phyloP scores from a whole-genome alignment of 2,797 vertebrate genomes.

The Tachyglossus aculeatus region DNA sequence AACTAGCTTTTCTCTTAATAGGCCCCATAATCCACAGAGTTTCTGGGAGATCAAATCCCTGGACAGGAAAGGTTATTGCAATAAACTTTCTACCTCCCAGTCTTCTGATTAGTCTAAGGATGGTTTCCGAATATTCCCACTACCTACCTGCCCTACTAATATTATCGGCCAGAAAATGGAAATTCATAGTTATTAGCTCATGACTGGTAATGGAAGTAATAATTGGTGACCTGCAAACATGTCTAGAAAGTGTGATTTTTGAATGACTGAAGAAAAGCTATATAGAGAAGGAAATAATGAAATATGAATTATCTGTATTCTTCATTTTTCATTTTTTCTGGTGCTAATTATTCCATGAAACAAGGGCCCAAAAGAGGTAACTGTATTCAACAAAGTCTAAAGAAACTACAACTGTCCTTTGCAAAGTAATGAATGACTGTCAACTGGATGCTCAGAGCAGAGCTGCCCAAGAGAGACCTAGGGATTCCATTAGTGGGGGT shows the following conservation, averaged over 20 bases:
- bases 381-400: too few species aligned
- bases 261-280: neutral
- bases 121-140: neutral
- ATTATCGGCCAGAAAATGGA: neutral
- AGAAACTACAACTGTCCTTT: too few species aligned
- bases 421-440: too few species aligned
- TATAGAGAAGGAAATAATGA: constrained; percentile 16
- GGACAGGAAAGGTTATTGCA: neutral
- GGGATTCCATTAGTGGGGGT: too few species aligned
- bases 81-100: neutral
- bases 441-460: too few species aligned
- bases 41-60: neutral
- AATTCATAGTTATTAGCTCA: neutral
- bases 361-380: constrained; percentile 15
- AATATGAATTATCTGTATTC: constrained; percentile 4
- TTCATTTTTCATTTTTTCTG: neutral
- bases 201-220: neutral
- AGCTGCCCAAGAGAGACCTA: too few species aligned
- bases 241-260: neutral
- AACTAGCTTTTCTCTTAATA: too few species aligned
- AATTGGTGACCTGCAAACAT: constrained; percentile 3
- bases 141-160: neutral
- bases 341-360: neutral
- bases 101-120: neutral
- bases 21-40: too few species aligned